Percentiles rank a stretch among this genome's conserved stretches.
Conservation (phyloP, 2,797 vertebrate genomes). For the Melanotaenia nigrans region DNA sequence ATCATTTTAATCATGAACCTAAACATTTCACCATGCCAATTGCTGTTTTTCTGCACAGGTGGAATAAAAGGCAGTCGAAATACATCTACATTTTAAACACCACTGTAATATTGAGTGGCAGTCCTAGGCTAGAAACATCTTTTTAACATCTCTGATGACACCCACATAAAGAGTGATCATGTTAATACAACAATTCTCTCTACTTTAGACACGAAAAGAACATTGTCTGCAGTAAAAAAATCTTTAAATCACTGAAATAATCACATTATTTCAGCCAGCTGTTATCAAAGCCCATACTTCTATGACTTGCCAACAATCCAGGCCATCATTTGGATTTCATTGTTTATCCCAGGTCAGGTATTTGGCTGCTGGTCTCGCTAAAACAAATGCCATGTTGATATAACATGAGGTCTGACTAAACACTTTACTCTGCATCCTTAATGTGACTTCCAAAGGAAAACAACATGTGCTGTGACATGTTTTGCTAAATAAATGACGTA, state of each 20-base stretch:
- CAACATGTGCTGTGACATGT: conserved; percentile 11
- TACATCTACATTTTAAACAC: not conserved
- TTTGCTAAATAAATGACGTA: not conserved
- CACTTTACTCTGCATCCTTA: conserved; percentile 18
- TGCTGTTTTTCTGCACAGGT: not conserved
- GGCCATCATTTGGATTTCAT: conserved; percentile 32
- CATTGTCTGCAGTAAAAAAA: conserved; percentile 3
- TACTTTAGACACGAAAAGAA: conserved; percentile 18
- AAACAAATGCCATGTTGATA: conserved; percentile 22
- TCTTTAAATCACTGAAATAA: not conserved
- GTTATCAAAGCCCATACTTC: conserved; percentile 22
- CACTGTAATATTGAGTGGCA: not conserved
- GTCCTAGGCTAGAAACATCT: too few relatives aligned
- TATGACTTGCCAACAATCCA: conserved; percentile 35
- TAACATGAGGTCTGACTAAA: conserved; percentile 28
- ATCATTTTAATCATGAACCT: not conserved
- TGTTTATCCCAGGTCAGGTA: conserved; percentile 42
- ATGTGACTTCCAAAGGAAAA: conserved; percentile 23
- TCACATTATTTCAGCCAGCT: too few relatives aligned
- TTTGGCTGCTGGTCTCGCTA: conserved; percentile 14
- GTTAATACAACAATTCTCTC: conserved; percentile 19
- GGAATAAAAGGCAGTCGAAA: not conserved
- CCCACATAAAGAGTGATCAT: conserved; percentile 9
- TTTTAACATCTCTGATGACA: too few relatives aligned
- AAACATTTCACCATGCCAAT: not conserved